Evolutionary conservation across 92 coral and sea anemone species (phyloP).

Genomic region (Palythoa grandis): DNA sequence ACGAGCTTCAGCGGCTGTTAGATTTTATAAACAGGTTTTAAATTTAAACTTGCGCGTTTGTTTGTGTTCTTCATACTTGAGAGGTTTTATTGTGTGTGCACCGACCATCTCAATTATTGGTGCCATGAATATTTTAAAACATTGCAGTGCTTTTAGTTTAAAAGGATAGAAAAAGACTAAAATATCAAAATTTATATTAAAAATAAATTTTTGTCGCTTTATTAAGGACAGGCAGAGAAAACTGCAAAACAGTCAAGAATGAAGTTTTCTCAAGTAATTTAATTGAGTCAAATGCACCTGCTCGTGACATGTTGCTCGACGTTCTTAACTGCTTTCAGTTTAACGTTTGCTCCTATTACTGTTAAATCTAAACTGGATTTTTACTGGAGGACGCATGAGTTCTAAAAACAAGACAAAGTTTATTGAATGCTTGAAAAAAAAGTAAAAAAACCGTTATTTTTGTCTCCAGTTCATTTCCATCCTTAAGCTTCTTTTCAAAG

Average conservation of each 20-base stretch:
- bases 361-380: background rate
- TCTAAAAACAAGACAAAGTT: no score
- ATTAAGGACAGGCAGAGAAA: no score
- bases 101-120: background rate
- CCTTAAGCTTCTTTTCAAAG: no score
- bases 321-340: background rate
- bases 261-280: background rate
- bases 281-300: background rate
- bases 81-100: background rate
- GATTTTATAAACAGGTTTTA: background rate
- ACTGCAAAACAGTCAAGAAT: background rate
- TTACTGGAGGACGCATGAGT: no score
- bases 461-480: no score
- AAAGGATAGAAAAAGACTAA: background rate
- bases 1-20: background rate
- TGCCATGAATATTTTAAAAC: background rate
- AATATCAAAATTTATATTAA: no score
- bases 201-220: no score
- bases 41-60: background rate
- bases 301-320: background rate
- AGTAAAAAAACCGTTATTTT: no score
- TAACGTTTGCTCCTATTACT: background rate
- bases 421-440: no score
- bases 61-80: slow-evolving; percentile 5
- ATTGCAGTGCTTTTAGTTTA: background rate